Evolutionary conservation across 2,888 invertebrate genomes (phyloP), one percentile per base, ranked within the genome.

Genomic region (Cinara cedri): DNA sequence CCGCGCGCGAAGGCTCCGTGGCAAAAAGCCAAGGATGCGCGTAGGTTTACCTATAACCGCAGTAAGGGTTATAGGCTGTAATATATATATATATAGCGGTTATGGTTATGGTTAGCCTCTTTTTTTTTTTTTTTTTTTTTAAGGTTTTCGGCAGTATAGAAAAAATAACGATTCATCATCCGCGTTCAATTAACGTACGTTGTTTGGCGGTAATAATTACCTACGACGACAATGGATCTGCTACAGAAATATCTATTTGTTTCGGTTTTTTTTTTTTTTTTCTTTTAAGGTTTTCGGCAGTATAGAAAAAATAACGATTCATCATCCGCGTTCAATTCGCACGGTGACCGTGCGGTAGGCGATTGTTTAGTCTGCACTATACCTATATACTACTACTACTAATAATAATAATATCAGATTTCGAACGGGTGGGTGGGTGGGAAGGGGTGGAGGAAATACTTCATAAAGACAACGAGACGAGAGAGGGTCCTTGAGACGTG

Each of bases 1-100:
- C 14, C 3, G 9, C 19, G 10, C 46, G 9, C 3, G 42, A 4
- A 11, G 14, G 42, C n/a, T 14, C 42, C 11, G 42, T 55, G 71
- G 55, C 55, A 26, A 71, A 55, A 55, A 55, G 71, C 42, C 71
- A 55, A 55, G 44, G 71, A 71, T 51, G 13, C n/a, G 42, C 34
- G 34, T 34, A 34, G 6, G 34, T 34, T n/a, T n/a, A 34, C 34
- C 3, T n/a, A n/a, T 34, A 34, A 34, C 34, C 34, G 34, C 3
- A 34, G 34, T 34, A 4, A 34, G 3, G 34, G 34, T 34, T 34
- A 34, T 34, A 34, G n/a, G 34, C 34, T 3, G 34, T 34, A 3
- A 34, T 6, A n/a, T n/a, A n/a, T n/a, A n/a, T n/a, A n/a, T 34
- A 34, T 34, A 34, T 6, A 3, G 34, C 34, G 34, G 34, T 34